Conservation (phyloP, 2,888 invertebrate genomes). For the Eugnorisma glareosa region DNA sequence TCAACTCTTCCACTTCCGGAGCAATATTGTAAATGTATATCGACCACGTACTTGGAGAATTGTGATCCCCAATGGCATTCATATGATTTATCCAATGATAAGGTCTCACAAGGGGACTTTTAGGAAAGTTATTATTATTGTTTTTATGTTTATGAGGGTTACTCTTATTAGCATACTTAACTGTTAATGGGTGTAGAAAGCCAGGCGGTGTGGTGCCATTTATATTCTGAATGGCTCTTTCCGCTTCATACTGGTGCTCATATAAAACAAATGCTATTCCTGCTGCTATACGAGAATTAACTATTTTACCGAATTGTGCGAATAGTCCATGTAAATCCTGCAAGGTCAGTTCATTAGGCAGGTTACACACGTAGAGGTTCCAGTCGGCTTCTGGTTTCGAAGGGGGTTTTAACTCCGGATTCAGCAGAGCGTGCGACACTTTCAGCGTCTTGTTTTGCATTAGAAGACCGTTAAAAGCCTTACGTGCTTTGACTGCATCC, state of each 20-base stretch:
- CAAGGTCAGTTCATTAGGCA: constrained; percentile 90
- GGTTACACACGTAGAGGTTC: constrained; percentile 91
- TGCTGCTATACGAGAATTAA: constrained; percentile 90
- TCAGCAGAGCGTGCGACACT: constrained; percentile 89
- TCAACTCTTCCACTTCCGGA: constrained; percentile 89
- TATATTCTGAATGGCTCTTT: constrained; percentile 88
- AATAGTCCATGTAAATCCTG: constrained; percentile 90
- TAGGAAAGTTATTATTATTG: constrained; percentile 88
- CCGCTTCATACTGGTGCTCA: constrained; percentile 89
- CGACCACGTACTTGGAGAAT: constrained; percentile 89
- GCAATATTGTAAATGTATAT: constrained; percentile 90
- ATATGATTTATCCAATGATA: constrained; percentile 90
- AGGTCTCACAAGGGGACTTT: constrained; percentile 86
- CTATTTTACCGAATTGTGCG: constrained; percentile 90
- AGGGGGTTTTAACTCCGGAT: constrained; percentile 89
- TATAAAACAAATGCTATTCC: constrained; percentile 90
- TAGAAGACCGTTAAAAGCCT: constrained; percentile 89
- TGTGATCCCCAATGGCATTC: constrained; percentile 88
- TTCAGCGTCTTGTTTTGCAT: constrained; percentile 91
- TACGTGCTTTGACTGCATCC: constrained; percentile 89
- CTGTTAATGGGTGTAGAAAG: constrained; percentile 89
- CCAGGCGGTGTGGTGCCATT: constrained; percentile 89
- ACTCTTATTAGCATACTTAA: constrained; percentile 91
- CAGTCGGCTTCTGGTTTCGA: constrained; percentile 90
- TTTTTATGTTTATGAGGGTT: constrained; percentile 89